Evolutionary conservation across 2,888 invertebrate species (phyloP).

Genomic region (Drosophila neonasuta): DNA sequence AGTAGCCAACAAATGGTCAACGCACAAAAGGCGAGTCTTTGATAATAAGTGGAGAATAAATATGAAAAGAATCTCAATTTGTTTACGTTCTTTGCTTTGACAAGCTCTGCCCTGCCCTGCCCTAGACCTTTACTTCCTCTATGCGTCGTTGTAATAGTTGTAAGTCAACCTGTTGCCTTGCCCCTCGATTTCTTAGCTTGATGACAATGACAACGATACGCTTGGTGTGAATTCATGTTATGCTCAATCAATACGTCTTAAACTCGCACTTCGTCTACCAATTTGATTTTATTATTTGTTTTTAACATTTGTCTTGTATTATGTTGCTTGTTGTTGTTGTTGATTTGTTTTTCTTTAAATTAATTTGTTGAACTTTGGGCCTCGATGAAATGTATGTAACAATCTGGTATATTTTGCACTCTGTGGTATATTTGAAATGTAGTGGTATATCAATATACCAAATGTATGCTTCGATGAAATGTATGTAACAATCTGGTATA

Average conservation of each 20-base stretch:
- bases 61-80: constrained; percentile 30
- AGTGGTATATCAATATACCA: too few relatives aligned
- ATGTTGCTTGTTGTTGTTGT: too few relatives aligned
- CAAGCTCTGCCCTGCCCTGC: constrained; percentile 1
- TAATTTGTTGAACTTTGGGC: too few relatives aligned
- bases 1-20: too few relatives aligned
- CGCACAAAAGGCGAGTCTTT: background rate
- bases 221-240: background rate
- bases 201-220: background rate
- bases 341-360: too few relatives aligned
- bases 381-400: too few relatives aligned
- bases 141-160: background rate
- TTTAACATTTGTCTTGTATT: too few relatives aligned
- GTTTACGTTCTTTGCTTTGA: constrained; percentile 14
- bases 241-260: background rate
- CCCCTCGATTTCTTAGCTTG: background rate
- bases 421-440: too few relatives aligned
- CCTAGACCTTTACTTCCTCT: constrained; percentile 18
- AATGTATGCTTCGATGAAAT: too few relatives aligned
- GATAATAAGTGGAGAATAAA: constrained; percentile 7
- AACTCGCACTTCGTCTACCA: background rate
- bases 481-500: too few relatives aligned
- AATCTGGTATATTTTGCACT: too few relatives aligned
- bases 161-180: background rate
- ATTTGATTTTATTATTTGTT: too few relatives aligned